Evolutionary conservation across 2,797 vertebrate species (phyloP).

Genomic region (Martes flavigula): DNA sequence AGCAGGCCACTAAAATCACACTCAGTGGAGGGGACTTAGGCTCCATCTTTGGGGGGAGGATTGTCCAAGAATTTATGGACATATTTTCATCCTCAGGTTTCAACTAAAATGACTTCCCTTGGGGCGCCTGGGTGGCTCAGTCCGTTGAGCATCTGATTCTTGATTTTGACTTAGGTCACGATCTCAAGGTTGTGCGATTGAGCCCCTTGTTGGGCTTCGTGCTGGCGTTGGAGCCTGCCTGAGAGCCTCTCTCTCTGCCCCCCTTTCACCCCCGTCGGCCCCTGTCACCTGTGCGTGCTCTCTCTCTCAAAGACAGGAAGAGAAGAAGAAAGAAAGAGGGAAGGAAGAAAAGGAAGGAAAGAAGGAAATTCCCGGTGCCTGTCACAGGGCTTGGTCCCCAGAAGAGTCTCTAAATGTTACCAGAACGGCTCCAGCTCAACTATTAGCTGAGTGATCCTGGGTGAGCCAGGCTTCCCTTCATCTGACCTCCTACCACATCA

Average conservation of each 20-base stretch:
- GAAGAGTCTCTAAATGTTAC: background rate
- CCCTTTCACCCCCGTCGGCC: fast-evolving
- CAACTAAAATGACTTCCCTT: background rate
- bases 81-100: background rate
- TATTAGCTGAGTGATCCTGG: background rate
- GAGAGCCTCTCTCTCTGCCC: background rate
- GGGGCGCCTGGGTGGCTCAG: background rate
- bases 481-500: background rate
- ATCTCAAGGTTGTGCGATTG: background rate
- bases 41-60: background rate
- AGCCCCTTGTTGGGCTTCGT: background rate
- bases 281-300: background rate
- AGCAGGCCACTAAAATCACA: background rate
- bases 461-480: background rate
- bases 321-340: background rate
- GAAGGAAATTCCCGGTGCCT: background rate
- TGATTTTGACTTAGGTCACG: background rate
- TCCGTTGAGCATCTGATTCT: background rate
- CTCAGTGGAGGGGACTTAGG: background rate
- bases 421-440: background rate
- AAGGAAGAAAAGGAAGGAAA: background rate
- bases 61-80: background rate
- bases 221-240: background rate
- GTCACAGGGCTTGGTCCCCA: background rate
- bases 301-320: background rate